Conservation (phyloP, 2,888 invertebrate species). For the Venusia cambrica region DNA sequence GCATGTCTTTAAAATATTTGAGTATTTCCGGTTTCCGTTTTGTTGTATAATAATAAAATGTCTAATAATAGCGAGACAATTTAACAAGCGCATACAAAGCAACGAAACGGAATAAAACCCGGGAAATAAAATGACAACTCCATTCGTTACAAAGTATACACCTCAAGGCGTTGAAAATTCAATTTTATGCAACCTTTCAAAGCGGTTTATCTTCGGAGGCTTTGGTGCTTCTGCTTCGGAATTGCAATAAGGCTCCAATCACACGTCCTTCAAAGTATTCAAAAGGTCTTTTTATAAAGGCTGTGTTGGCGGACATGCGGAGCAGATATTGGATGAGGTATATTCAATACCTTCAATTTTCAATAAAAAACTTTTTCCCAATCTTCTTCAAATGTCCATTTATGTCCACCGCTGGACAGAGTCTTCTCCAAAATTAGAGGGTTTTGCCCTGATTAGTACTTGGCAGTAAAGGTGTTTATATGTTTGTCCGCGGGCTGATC, state of each 20-base stretch:
- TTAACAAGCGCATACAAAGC: constrained; percentile 17
- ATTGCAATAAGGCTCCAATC: constrained; percentile 68
- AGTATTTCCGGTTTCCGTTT: too few species aligned
- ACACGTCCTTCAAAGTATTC: constrained; percentile 54
- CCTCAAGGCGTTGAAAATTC: constrained; percentile 35
- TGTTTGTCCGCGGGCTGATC: too few species aligned
- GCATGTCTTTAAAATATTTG: too few species aligned
- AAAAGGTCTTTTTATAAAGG: constrained; percentile 54
- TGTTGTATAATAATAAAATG: too few species aligned
- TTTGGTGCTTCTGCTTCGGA: constrained; percentile 43
- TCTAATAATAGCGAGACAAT: too few species aligned
- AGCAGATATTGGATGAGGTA: constrained; percentile 14
- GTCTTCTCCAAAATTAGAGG: too few species aligned
- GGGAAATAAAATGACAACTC: constrained; percentile 23
- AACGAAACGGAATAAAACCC: constrained; percentile 20
- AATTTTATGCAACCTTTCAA: constrained; percentile 41
- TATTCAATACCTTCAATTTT: too few species aligned
- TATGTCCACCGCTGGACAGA: too few species aligned
- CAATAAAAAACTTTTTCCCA: too few species aligned
- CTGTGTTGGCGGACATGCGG: constrained; percentile 20
- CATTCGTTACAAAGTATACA: constrained; percentile 19
- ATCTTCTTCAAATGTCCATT: too few species aligned
- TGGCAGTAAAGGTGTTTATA: too few species aligned
- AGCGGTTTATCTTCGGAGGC: constrained; percentile 34
- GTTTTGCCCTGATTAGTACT: too few species aligned